A percentile compares a stretch with the other conserved stretches of the same genome.
phyloP scores from a whole-genome alignment of 2,888 invertebrate species.

The Calliphora vomitoria region DNA sequence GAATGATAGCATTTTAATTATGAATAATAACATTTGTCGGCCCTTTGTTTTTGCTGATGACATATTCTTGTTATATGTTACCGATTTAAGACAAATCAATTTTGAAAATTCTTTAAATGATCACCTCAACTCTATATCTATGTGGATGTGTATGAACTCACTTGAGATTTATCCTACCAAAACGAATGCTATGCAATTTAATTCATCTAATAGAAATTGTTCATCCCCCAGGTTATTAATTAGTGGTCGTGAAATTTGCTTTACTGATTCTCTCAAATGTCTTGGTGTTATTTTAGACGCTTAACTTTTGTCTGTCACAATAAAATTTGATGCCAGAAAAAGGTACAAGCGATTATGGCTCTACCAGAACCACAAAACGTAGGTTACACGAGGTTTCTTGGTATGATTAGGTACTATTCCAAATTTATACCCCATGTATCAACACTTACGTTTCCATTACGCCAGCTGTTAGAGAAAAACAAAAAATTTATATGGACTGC shows the following conservation, averaged over 20 bases:
- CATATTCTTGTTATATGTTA: too few species aligned
- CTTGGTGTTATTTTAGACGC: not conserved
- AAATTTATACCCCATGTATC: slow-evolving; percentile 53
- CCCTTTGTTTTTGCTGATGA: slow-evolving; percentile 5
- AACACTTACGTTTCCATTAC: slow-evolving; percentile 35
- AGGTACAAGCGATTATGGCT: slow-evolving; percentile 13
- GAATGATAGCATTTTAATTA: not conserved
- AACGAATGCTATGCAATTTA: too few species aligned
- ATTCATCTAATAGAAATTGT: too few species aligned
- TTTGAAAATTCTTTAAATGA: too few species aligned
- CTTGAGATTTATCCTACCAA: too few species aligned
- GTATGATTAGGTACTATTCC: slow-evolving; percentile 47
- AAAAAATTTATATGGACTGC: slow-evolving; percentile 39
- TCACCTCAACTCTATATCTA: too few species aligned
- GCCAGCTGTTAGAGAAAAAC: slow-evolving; percentile 28
- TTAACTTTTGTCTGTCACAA: slow-evolving; percentile 26
- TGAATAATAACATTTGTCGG: not conserved
- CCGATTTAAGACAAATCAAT: too few species aligned
- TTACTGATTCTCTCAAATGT: not conserved
- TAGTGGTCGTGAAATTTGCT: not conserved
- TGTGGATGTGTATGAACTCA: too few species aligned
- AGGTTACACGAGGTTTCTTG: slow-evolving; percentile 43
- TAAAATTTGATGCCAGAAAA: slow-evolving; percentile 26
- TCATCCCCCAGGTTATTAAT: not conserved
- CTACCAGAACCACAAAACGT: slow-evolving; percentile 9